Percentiles rank a stretch among this genome's conserved stretches.
These are phyloP conservation scores for Vidua macroura DNA, from an alignment of 2,113 vertebrate species.

Conservation along the genomic window DNA sequence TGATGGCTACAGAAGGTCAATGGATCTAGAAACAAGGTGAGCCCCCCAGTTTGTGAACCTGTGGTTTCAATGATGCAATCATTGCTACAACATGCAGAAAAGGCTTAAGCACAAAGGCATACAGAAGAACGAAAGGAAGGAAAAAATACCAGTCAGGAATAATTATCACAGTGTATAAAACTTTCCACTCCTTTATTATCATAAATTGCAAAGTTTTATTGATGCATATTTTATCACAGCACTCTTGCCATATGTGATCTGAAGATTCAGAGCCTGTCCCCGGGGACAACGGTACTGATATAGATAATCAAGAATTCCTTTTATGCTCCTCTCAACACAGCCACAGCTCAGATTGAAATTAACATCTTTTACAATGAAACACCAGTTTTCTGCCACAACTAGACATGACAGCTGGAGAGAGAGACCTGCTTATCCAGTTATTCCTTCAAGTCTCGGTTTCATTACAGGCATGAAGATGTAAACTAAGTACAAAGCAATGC, in stretches of 20 bases:
- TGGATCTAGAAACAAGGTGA: not conserved
- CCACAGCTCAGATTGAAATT: conserved; percentile 72
- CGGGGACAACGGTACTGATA: conserved; percentile 66
- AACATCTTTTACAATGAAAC: conserved; percentile 79
- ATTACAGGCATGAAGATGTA: conserved; percentile 47
- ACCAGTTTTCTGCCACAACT: conserved; percentile 71
- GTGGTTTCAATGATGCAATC: not conserved
- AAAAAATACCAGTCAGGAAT: conserved; percentile 53
- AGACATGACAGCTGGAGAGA: conserved; percentile 71
- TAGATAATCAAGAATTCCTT: conserved; percentile 79
- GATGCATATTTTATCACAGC: conserved; percentile 81
- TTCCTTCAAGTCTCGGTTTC: conserved; percentile 50
- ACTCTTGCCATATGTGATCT: conserved; percentile 76
- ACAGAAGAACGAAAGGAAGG: not conserved
- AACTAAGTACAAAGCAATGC: conserved; percentile 24
- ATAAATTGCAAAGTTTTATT: conserved; percentile 69
- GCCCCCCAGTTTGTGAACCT: not conserved
- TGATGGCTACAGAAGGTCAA: not conserved
- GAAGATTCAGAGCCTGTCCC: conserved; percentile 70
- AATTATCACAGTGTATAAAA: conserved; percentile 64
- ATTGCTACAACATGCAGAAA: not conserved
- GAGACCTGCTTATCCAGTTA: conserved; percentile 65
- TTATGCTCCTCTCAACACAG: conserved; percentile 65
- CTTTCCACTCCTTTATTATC: conserved; percentile 70
- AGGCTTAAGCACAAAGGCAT: not conserved